Evolutionary conservation across 1,140 invertebrate species (phyloP).

Genomic region (Grapholita molesta): DNA sequence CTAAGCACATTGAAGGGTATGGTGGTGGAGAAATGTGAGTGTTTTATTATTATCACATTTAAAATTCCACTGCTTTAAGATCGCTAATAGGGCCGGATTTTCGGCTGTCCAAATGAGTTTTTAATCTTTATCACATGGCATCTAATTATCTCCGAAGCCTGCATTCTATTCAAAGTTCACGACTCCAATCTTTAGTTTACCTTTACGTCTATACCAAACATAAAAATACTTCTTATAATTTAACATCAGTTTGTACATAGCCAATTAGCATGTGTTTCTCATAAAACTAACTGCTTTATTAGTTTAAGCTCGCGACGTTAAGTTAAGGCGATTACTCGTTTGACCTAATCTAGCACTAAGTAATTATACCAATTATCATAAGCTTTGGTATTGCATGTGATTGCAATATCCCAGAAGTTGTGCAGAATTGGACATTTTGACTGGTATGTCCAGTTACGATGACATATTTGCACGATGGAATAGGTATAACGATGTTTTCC

Average conservation of each 20-base stretch:
- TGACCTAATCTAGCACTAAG: slow-evolving; percentile 10
- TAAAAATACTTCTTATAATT: slow-evolving; percentile 8
- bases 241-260: neutral
- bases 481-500: too few species aligned
- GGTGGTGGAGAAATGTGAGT: too few species aligned
- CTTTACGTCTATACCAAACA: neutral
- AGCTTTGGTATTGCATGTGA: neutral
- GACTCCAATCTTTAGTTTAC: neutral
- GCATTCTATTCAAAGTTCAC: neutral
- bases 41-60: too few species aligned
- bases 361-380: slow-evolving; percentile 14
- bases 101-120: too few species aligned
- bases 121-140: too few species aligned
- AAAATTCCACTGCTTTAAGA: too few species aligned
- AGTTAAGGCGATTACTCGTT: neutral
- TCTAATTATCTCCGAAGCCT: too few species aligned
- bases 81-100: too few species aligned
- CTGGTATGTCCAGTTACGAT: neutral
- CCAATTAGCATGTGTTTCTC: slow-evolving; percentile 2
- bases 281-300: slow-evolving; percentile 17
- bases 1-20: too few species aligned
- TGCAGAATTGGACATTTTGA: neutral
- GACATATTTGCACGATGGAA: neutral
- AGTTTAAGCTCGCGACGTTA: neutral
- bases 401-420: neutral